Conservation (phyloP, 2,888 invertebrate genomes). For the Synergus gifuensis region DNA sequence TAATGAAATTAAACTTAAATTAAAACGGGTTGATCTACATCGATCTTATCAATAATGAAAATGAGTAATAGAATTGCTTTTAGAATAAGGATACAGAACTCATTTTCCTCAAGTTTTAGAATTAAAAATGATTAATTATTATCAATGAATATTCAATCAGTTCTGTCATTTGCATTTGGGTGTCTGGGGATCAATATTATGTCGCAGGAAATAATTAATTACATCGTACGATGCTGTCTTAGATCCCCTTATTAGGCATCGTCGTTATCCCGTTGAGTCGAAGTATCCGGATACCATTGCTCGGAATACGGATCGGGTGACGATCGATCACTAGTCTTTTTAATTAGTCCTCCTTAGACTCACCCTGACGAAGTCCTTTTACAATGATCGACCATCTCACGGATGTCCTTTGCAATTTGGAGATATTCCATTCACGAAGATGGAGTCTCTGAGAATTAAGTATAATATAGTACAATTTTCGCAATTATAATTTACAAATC, state of each 20-base stretch:
- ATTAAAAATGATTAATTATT: background rate
- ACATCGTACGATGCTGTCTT: background rate
- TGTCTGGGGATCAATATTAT: slow-evolving; percentile 4
- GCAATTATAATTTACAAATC: too few relatives aligned
- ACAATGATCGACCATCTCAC: background rate
- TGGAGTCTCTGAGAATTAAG: background rate
- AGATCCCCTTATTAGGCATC: background rate
- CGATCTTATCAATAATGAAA: too few relatives aligned
- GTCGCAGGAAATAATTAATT: slow-evolving; percentile 5
- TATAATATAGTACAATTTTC: too few relatives aligned
- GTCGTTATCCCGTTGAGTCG: slow-evolving; percentile 9
- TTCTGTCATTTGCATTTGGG: background rate
- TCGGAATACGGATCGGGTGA: slow-evolving; percentile 26
- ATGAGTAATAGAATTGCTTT: too few relatives aligned
- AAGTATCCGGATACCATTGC: slow-evolving; percentile 14
- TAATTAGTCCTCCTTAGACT: slow-evolving; percentile 36
- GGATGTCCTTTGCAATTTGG: slow-evolving; percentile 1
- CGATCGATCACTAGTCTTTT: slow-evolving; percentile 33
- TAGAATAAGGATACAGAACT: background rate
- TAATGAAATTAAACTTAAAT: too few relatives aligned
- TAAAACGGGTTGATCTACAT: too few relatives aligned
- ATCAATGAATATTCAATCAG: background rate
- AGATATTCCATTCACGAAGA: slow-evolving; percentile 28
- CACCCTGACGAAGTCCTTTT: slow-evolving; percentile 1
- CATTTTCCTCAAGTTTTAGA: background rate